phyloP scores from a whole-genome alignment of 1,140 invertebrate genomes.

The Hyposmocoma kahamanoa region DNA sequence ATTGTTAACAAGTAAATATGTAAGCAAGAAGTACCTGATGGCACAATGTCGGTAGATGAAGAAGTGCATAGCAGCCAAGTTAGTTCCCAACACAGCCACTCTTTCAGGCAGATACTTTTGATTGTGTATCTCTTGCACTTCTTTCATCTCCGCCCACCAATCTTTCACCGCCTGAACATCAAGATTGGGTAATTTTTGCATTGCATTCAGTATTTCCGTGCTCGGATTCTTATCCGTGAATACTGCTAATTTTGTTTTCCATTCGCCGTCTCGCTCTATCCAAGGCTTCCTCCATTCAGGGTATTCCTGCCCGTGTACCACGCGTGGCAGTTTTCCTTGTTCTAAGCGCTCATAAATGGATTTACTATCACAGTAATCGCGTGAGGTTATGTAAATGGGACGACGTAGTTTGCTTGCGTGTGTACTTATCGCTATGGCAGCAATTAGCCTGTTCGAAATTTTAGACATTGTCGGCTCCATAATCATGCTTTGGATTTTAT shows the following conservation, averaged over 20 bases:
- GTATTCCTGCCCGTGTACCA: conserved; percentile 43
- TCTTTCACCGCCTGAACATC: conserved; percentile 33
- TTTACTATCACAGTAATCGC: conserved; percentile 51
- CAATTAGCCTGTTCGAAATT: too few species aligned
- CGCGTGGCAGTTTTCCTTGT: conserved; percentile 42
- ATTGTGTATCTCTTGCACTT: conserved; percentile 53
- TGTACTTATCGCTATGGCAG: too few species aligned
- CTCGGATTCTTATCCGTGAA: conserved; percentile 58
- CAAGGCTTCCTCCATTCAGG: conserved; percentile 59
- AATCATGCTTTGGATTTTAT: too few species aligned
- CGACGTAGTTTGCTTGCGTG: too few species aligned
- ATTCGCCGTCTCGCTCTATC: conserved; percentile 54
- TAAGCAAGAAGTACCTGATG: too few species aligned
- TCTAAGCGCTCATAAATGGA: conserved; percentile 53
- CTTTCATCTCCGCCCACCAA: conserved; percentile 55
- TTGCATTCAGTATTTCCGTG: conserved; percentile 37
- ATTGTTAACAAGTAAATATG: too few species aligned
- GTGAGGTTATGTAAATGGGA: conserved; percentile 20
- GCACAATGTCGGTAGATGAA: conserved; percentile 45
- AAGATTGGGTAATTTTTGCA: conserved; percentile 44
- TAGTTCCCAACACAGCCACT: conserved; percentile 42
- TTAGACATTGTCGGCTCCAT: too few species aligned
- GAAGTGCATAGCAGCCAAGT: conserved; percentile 61
- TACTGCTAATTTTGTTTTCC: conserved; percentile 44
- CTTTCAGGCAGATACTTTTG: conserved; percentile 49